Evolutionary conservation across 2,888 invertebrate species (phyloP), one percentile per base, ranked within the genome.

Genomic region (Lithosia quadra): DNA sequence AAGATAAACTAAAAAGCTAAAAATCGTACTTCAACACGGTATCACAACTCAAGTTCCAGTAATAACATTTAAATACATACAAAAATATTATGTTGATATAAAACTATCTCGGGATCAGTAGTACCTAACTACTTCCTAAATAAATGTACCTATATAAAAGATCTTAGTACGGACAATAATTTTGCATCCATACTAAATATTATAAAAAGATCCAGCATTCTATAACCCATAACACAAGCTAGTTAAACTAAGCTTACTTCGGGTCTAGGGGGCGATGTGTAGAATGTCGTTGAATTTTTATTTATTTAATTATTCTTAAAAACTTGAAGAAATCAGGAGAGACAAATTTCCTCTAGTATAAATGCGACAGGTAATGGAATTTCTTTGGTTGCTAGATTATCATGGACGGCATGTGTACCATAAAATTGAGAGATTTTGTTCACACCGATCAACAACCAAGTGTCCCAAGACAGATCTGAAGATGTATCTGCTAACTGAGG

Each of bases 291-390:
- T n/a, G n/a, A n/a, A n/a, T n/a, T n/a, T n/a, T n/a, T n/a, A n/a
- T n/a, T n/a, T n/a, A n/a, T n/a, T n/a, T n/a, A 80, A 84, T 87
- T 92, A 82, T 90, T 94, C 83, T 94, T 94, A 89, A 95, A 95
- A 78, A 93, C 84, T 82, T 0, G 92, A 87, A 0, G 95, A 94
- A 78, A 94, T 85, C 61, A 94, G 61, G 2, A 95, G 76, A 8
- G 94, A 94, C 72, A 80, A 95, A 95, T 68, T 92, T 94, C 69
- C 94, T 89, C 71, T 94, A 95, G 71, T 77, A 95, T 91, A 77
- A 94, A 93, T 21, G 93, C 91, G 0, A 94, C 92, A 0, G 94
- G 94, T 0, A 92, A 92, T 0, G 93, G 88, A 3, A 89, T 89
- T 75, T 94, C 93, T 71, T 84, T 91, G 3, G 94, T 91, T 0